Evolutionary conservation across 2,888 invertebrate species (phyloP).

Genomic region (Maniola hyperantus): DNA sequence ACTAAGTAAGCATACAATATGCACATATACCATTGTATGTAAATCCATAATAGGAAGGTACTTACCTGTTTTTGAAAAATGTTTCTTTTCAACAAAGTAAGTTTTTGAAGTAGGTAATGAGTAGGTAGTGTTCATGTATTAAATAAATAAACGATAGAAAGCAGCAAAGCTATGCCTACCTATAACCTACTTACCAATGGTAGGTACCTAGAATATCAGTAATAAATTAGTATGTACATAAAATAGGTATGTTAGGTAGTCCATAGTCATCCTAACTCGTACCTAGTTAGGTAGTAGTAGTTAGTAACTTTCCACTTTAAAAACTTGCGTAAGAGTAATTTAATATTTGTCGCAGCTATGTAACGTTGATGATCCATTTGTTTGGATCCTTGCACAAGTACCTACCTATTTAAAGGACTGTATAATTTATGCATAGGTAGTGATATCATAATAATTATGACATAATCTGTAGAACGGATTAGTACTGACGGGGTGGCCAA

Average conservation of each 20-base stretch:
- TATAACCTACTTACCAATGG: background rate
- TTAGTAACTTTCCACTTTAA: conserved; percentile 3
- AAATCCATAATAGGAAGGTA: no score
- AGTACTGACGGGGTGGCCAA: no score
- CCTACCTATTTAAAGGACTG: background rate
- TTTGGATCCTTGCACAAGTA: conserved; percentile 13
- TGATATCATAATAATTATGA: no score
- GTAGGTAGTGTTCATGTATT: no score
- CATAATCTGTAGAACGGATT: no score
- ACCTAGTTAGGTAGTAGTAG: no score
- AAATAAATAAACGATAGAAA: background rate
- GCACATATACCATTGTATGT: no score
- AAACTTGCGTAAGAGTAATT: background rate
- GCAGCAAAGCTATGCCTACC: background rate
- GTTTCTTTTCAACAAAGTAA: no score
- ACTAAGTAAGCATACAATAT: no score
- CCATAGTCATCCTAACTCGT: background rate
- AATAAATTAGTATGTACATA: no score
- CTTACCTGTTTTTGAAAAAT: no score
- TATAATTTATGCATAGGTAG: background rate
- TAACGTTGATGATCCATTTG: conserved; percentile 4
- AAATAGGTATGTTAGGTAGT: background rate
- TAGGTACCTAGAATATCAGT: background rate
- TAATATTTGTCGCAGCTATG: background rate
- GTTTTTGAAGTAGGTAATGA: no score